Conservation (phyloP, 2,113 vertebrate genomes). For the Anhinga anhinga region DNA sequence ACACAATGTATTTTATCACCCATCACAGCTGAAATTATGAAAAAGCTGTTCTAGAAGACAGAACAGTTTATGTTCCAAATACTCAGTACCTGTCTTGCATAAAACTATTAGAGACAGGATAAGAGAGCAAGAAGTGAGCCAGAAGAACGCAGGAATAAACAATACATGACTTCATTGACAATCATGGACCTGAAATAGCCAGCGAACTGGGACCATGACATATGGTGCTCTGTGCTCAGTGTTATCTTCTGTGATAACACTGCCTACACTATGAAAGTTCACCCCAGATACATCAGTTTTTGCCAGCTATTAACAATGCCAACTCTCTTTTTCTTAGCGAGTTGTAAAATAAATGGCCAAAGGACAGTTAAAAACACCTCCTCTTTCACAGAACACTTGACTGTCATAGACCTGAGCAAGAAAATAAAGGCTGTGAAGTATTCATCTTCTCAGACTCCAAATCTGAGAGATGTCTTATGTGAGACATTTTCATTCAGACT, state of each 20-base stretch:
- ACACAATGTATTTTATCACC: not conserved
- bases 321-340: not conserved
- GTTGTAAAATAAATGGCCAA: not conserved
- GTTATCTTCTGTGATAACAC: not conserved
- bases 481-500: not conserved
- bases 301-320: slow-evolving; percentile 12
- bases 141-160: not conserved
- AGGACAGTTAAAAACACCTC: not conserved
- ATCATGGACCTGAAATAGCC: not conserved
- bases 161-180: no score
- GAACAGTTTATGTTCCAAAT: not conserved
- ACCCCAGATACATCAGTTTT: slow-evolving; percentile 10
- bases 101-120: not conserved
- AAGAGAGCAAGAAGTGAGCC: not conserved
- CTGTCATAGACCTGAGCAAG: not conserved
- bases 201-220: not conserved
- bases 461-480: not conserved
- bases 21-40: not conserved
- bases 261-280: not conserved
- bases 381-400: not conserved
- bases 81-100: not conserved
- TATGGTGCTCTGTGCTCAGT: not conserved
- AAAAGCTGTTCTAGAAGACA: not conserved
- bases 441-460: not conserved
- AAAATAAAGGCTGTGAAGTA: not conserved